Evolutionary conservation across 2,113 vertebrate genomes (phyloP), one percentile per base, ranked within the genome.

Genomic region (Syngnathus floridae): DNA sequence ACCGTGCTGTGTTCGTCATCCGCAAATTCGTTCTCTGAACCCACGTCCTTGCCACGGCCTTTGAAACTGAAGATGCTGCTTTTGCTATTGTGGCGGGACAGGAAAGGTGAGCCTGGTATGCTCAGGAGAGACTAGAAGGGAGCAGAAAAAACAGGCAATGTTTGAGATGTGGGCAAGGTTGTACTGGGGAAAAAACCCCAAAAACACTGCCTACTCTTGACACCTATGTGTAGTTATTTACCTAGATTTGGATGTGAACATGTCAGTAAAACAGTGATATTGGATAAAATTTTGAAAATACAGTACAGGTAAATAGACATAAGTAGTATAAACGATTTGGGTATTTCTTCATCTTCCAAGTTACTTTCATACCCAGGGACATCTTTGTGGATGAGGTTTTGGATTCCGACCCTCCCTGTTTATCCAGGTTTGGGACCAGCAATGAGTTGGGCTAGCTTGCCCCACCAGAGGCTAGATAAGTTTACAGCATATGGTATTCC

Each of bases 11-110:
- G 95, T 82, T 99, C 95, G 0, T 99, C 96, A 0, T 98, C 96
- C 0, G 96, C 96, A 1, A 98, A 98, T 73, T 98, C 96, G 0
- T 98, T 98, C 85, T 98, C 95, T 0, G 96, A 98, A 36, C 85
- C 95, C 0, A 93, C 94, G 16, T 98, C 95, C 35, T 96, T 93
- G 65, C 91, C 87, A 0, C 95, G 92, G 51, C 91, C 92, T 59
- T 94, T 92, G 87, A 96, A 97, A 84, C 96, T 99, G 91, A 98
- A 99, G 88, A 99, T 95, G 90, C 96, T 98, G 91, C 95, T 98
- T 79, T 92, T 94, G 88, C 97, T 99, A 87, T 98, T 98, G 89
- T 98, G 95, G 26, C 96, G 93, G n/a, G 96, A 97, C 64, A 98
- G 93, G 86, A 95, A 98, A 1, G 96, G 96, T 0, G 97, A 99